A percentile compares a stretch with the other conserved stretches of the same genome.
phyloP scores from a whole-genome alignment of 2,797 vertebrate genomes.

The Leucoraja ocellata region DNA sequence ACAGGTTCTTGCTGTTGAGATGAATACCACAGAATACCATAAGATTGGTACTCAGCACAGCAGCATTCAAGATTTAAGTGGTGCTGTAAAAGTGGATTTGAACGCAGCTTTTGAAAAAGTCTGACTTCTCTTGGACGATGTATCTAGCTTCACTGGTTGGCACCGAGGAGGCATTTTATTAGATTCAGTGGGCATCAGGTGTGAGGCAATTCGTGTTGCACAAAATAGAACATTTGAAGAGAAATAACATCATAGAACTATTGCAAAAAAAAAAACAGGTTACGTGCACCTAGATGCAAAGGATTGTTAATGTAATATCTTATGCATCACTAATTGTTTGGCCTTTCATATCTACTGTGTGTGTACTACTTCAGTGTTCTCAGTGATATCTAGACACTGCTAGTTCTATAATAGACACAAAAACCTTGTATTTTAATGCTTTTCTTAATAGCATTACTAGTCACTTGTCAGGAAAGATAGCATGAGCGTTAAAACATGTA shows the following conservation, averaged over 20 bases:
- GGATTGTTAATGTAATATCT: background rate
- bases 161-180: no score
- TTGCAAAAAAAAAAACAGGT: background rate
- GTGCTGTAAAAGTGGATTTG: no score
- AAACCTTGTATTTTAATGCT: background rate
- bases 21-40: no score
- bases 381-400: background rate
- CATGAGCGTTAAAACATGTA: background rate
- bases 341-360: background rate
- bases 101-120: background rate
- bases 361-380: background rate
- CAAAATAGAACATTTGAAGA: no score
- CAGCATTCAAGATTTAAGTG: no score
- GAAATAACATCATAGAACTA: background rate
- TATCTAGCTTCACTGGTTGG: no score
- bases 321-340: background rate
- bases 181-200: no score
- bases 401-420: background rate
- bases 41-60: no score
- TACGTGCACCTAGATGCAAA: background rate
- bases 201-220: no score
- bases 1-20: no score
- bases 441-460: background rate
- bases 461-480: background rate
- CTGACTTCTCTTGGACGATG: no score